A percentile compares a stretch with the other conserved stretches of the same genome.
These are phyloP conservation scores for Pantherophis vulpinus DNA, from an alignment of 2,797 vertebrate species.

Conservation along the genomic window DNA sequence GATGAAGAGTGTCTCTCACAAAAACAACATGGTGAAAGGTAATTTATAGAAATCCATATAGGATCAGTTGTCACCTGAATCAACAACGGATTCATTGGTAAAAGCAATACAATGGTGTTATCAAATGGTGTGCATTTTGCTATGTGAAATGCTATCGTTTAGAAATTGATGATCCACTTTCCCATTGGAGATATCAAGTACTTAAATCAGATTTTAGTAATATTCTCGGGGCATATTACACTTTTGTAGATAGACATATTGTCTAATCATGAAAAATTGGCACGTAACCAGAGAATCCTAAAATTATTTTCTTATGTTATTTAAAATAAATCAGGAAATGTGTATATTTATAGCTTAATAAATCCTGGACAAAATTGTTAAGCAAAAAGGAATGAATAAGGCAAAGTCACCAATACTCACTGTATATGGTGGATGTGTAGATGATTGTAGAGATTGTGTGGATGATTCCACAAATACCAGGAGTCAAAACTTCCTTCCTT, in stretches of 20 bases:
- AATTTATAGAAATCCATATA: not conserved
- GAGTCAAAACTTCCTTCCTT: not conserved
- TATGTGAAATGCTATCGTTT: not conserved
- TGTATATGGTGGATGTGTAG: too few relatives aligned
- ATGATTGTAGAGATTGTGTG: not conserved
- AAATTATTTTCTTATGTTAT: not conserved
- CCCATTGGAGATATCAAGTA: not conserved
- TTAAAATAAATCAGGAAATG: not conserved
- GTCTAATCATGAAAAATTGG: not conserved
- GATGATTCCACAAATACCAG: not conserved
- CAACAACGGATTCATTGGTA: not conserved
- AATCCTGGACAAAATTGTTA: not conserved
- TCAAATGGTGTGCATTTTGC: not conserved
- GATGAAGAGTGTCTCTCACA: too few relatives aligned
- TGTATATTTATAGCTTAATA: not conserved
- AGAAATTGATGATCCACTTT: not conserved
- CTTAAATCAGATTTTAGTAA: not conserved
- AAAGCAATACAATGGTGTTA: not conserved
- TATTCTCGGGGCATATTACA: not conserved
- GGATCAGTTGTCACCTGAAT: not conserved
- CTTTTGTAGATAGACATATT: not conserved
- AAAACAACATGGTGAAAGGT: not conserved
- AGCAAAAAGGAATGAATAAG: not conserved
- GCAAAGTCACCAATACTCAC: too few relatives aligned
- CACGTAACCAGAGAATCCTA: not conserved